phyloP scores from a whole-genome alignment of 2,797 vertebrate species.

The Salarias fasciatus region DNA sequence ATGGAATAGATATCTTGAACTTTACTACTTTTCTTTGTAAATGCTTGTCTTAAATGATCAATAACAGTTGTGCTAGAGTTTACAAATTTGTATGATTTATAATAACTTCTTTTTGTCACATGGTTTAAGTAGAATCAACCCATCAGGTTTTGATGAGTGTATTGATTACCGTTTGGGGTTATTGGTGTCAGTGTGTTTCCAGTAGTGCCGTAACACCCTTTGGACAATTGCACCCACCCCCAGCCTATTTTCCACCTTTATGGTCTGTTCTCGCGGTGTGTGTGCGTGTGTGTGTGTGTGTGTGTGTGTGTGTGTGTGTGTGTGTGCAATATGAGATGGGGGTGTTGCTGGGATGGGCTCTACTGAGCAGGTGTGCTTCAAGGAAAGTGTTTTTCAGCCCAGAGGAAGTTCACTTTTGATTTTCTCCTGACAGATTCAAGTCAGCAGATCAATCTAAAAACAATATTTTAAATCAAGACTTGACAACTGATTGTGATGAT shows the following conservation, averaged over 20 bases:
- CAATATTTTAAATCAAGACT: not conserved
- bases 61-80: no score
- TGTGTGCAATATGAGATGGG: constrained; percentile 56
- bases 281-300: constrained; percentile 45
- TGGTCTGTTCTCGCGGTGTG: not conserved
- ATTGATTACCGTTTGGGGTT: constrained; percentile 57
- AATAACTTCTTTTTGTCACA: constrained; percentile 19
- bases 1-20: not conserved
- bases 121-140: constrained; percentile 19
- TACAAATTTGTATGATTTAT: constrained; percentile 48
- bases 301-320: constrained; percentile 32
- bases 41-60: no score
- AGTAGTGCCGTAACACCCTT: constrained; percentile 28
- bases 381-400: constrained; percentile 6
- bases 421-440: constrained; percentile 11
- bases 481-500: no score
- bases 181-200: constrained; percentile 43
- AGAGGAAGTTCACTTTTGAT: constrained; percentile 5
- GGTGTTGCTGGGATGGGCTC: constrained; percentile 14
- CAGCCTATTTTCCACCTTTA: constrained; percentile 14
- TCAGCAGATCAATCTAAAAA: not conserved
- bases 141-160: constrained; percentile 15
- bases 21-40: no score
- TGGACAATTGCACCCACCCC: no score
- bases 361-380: constrained; percentile 60